These are phyloP conservation scores for Archips crataeganus DNA, from an alignment of 2,888 invertebrate genomes.

Conservation along the genomic window DNA sequence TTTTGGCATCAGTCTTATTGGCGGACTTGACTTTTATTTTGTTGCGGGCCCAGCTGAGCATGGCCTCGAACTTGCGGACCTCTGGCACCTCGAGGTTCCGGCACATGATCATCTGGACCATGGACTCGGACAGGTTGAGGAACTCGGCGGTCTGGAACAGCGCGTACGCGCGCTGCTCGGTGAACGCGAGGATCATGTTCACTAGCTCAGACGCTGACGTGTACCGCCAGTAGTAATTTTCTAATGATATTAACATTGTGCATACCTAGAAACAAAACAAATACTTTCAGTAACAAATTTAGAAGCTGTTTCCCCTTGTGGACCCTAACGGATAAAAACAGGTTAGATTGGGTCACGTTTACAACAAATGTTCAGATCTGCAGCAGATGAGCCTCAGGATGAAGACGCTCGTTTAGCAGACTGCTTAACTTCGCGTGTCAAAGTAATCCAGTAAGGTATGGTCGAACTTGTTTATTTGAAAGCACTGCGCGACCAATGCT, in stretches of 20 bases:
- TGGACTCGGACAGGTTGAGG: conserved; percentile 95
- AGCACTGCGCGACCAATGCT: no score
- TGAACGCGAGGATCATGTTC: conserved; percentile 96
- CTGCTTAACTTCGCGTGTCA: no score
- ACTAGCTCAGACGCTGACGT: conserved; percentile 97
- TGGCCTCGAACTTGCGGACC: conserved; percentile 96
- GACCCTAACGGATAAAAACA: no score
- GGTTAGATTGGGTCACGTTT: no score
- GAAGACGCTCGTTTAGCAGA: no score
- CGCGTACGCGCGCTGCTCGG: conserved; percentile 94
- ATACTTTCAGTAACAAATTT: background rate
- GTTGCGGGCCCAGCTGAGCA: conserved; percentile 95
- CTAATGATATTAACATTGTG: conserved; percentile 95
- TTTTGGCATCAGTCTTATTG: conserved; percentile 92
- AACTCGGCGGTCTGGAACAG: conserved; percentile 94
- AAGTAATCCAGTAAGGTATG: no score
- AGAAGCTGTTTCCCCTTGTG: no score
- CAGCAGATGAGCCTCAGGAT: no score
- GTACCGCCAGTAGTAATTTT: conserved; percentile 98
- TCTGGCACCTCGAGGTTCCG: conserved; percentile 96
- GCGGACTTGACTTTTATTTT: conserved; percentile 93
- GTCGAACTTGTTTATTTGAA: no score
- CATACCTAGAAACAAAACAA: conserved; percentile 87
- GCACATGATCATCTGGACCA: conserved; percentile 97
- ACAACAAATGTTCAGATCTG: no score